Percentiles rank a stretch among this genome's conserved stretches.
Evolutionary conservation across 2,113 vertebrate genomes (phyloP).

Genomic region (Felis chaus): DNA sequence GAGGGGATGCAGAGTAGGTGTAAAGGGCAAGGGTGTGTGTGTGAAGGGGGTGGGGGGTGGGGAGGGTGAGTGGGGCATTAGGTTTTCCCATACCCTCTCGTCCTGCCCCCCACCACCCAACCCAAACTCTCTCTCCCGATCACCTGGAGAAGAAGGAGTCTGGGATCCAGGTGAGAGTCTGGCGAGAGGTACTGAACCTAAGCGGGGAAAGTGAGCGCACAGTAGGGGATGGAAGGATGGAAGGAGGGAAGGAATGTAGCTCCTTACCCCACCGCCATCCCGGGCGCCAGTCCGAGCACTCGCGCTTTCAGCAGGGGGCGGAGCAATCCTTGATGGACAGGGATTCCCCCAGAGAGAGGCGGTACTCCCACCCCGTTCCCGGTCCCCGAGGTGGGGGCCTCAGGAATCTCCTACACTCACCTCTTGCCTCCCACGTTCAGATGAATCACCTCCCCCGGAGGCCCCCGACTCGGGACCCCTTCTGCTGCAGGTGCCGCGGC

Average conservation of each 20-base stretch:
- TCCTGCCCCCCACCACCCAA: not conserved
- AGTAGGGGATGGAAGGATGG: not conserved
- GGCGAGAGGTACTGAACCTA: conserved; percentile 91
- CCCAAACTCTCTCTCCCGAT: conserved; percentile 7
- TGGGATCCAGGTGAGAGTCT: conserved; percentile 94
- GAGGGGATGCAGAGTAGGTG: not conserved
- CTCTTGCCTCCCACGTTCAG: conserved; percentile 84
- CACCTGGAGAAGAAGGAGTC: conserved; percentile 97
- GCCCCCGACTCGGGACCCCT: conserved; percentile 8
- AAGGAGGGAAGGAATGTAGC: not conserved
- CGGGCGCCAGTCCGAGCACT: not conserved
- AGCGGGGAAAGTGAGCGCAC: not conserved
- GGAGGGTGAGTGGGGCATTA: not conserved
- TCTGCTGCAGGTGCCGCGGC: not conserved
- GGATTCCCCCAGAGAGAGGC: not conserved
- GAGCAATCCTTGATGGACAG: conserved; percentile 55
- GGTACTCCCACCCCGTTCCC: not conserved
- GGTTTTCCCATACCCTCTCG: not conserved
- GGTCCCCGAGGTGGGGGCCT: not conserved
- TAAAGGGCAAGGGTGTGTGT: not conserved
- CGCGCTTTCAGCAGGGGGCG: conserved; percentile 33
- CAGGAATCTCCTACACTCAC: conserved; percentile 60
- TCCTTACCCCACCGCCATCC: too few relatives aligned
- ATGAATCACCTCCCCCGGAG: conserved; percentile 79
- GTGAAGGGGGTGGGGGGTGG: rapidly evolving